Evolutionary conservation across 53 echinoderm and acorn worm species (phyloP), one percentile per base, ranked within the genome.

Genomic region (Temnopleurus reevesii): DNA sequence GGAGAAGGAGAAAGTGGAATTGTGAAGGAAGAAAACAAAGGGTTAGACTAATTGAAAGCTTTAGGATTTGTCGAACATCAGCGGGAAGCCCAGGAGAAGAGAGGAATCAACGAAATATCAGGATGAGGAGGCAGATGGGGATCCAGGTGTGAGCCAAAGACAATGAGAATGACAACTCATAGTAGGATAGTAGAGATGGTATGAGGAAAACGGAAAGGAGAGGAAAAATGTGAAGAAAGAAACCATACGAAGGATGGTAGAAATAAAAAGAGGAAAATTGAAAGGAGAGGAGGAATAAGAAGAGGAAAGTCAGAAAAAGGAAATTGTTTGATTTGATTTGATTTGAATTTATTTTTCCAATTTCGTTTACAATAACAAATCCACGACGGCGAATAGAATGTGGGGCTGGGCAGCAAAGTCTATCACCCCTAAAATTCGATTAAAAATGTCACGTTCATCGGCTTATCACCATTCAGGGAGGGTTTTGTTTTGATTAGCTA

Each of bases 401-500:
- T 8, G 53, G 53, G 53, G 53, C 15, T 8, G 53, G 53, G 53
- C 9, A 15, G 53, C 9, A 15, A 15, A 15, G 53, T 8, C 9
- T 8, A 51, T 51, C 9, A 51, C n/a, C n/a, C n/a, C n/a, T n/a
- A 77, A 8, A 47, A 77, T 77, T 77, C 79, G 79, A 77, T 77
- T 77, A 77, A 47, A 47, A 77, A 13, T 77, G 79, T 77, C 79
- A 77, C 79, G 79, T 77, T 27, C 17, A 27, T 2, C n/a, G 23
- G 47, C 79, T 77, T 77, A 77, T 17, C 17, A 49, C 79, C 46
- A 45, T 12, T 45, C 47, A 28, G 27, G 21, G 49, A 47, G 3
- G 79, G 27, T n/a, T 28, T 17, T 77, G 49, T 77, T 77, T 77
- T 77, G 79, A 77, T 77, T 77, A 46, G 46, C 25, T 46, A 12